Conservation (phyloP, 1,140 invertebrate genomes). For the Homarus americanus region DNA sequence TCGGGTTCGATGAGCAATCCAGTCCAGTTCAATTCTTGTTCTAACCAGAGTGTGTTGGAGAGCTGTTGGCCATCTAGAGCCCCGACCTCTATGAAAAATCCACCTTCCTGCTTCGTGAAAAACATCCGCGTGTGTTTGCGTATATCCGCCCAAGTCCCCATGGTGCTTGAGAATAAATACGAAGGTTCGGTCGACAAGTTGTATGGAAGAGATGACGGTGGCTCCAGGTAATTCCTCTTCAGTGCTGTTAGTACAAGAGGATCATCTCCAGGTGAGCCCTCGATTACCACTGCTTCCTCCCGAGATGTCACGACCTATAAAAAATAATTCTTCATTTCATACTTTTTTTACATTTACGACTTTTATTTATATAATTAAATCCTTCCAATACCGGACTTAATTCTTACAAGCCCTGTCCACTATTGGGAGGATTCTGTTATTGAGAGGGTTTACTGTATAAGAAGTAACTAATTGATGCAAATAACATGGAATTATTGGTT, state of each 20-base stretch:
- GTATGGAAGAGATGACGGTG: slow-evolving; percentile 22
- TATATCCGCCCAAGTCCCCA: slow-evolving; percentile 3
- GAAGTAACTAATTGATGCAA: no score
- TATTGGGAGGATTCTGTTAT: no score
- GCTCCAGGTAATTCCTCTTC: not conserved
- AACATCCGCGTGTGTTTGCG: not conserved
- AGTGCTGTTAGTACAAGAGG: not conserved
- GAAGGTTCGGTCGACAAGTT: not conserved
- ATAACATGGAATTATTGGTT: no score
- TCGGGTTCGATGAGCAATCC: slow-evolving; percentile 3
- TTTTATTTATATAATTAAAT: no score
- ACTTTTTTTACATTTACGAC: no score
- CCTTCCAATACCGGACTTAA: no score
- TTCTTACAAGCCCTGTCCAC: no score
- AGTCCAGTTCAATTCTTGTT: slow-evolving; percentile 1
- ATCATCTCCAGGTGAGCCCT: not conserved
- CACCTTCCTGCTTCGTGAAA: not conserved
- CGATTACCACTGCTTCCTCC: no score
- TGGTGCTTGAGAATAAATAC: not conserved
- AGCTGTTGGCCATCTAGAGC: slow-evolving; percentile 13
- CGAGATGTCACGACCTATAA: no score
- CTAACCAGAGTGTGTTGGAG: slow-evolving; percentile 23
- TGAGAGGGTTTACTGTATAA: no score
- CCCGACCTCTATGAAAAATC: not conserved
- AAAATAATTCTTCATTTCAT: no score